phyloP scores from a whole-genome alignment of 2,113 vertebrate genomes.

The Albula glossodonta region DNA sequence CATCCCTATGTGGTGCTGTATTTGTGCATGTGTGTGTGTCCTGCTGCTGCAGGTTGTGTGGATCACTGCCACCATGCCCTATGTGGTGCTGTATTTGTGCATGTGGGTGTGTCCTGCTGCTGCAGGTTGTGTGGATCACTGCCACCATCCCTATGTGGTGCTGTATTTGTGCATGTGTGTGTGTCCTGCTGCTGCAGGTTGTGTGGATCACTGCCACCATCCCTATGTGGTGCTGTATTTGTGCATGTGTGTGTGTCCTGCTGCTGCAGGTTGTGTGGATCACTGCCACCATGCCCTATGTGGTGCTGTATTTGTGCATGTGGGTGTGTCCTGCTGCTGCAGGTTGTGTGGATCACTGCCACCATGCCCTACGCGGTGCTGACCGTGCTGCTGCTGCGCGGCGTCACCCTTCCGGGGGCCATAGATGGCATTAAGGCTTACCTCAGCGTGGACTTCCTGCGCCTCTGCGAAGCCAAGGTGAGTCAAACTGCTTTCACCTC shows the following conservation, averaged over 20 bases:
- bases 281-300: background rate
- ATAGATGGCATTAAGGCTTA: conserved; percentile 86
- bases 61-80: too few relatives aligned
- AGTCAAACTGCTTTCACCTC: conserved; percentile 42
- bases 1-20: background rate
- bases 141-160: conserved; percentile 4
- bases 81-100: background rate
- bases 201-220: conserved; percentile 92
- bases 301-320: conserved; percentile 8
- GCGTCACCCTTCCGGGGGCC: conserved; percentile 86
- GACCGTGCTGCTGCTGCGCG: conserved; percentile 81
- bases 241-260: background rate
- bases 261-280: background rate
- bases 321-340: conserved; percentile 26
- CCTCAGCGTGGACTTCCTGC: conserved; percentile 86
- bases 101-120: background rate
- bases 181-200: conserved; percentile 65
- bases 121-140: background rate
- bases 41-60: conserved; percentile 14
- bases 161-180: conserved; percentile 16
- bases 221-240: conserved; percentile 67
- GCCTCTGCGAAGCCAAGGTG: conserved; percentile 82
- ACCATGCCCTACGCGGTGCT: conserved; percentile 90
- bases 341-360: conserved; percentile 92
- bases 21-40: conserved; percentile 2